Conservation (phyloP, 2,113 vertebrate genomes). For the Leucosticte australis region DNA sequence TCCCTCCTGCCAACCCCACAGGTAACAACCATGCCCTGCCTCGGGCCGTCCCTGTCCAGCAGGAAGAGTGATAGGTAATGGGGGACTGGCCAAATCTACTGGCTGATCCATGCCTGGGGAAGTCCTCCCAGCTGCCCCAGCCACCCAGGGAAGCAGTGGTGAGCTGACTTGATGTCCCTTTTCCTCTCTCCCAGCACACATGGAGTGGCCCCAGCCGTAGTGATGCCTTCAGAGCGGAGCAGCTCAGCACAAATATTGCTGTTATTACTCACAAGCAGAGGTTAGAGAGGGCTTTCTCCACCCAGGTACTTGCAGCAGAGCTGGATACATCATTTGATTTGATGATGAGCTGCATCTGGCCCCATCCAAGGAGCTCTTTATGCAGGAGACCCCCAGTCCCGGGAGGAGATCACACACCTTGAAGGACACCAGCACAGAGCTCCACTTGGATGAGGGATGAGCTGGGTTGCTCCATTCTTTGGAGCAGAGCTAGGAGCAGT, state of each 20-base stretch:
- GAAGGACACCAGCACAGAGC: neutral
- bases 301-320: fast-evolving
- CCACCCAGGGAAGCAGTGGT: neutral
- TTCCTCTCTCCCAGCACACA: fast-evolving
- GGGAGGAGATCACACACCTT: fast-evolving
- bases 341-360: neutral
- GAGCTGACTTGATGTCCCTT: neutral
- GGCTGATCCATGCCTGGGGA: neutral
- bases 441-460: fast-evolving
- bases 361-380: neutral
- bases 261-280: neutral
- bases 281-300: neutral
- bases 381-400: neutral
- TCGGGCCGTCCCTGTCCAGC: neutral
- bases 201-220: fast-evolving
- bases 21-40: neutral
- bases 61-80: fast-evolving
- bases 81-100: neutral
- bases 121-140: neutral
- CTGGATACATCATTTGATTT: neutral
- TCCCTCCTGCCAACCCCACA: fast-evolving
- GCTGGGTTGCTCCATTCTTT: neutral
- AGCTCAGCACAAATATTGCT: neutral
- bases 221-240: neutral
- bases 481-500: neutral